Conservation (phyloP, 2,113 vertebrate genomes). For the Pterophyllum scalare region DNA sequence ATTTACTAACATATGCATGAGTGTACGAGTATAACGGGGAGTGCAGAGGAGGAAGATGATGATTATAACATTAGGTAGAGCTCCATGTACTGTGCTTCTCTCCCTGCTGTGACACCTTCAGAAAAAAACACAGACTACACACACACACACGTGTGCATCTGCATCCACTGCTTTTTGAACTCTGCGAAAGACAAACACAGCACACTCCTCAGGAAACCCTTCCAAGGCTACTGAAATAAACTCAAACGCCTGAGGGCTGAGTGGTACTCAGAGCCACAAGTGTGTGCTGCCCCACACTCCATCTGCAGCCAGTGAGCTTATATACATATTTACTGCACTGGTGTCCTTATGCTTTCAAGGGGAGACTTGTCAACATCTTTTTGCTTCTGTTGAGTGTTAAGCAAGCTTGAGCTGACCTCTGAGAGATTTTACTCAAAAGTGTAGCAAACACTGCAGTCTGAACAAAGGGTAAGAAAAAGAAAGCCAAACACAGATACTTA, state of each 20-base stretch:
- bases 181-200: background rate
- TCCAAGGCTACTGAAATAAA: background rate
- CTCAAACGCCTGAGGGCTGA: background rate
- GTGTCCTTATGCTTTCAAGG: background rate
- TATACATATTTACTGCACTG: background rate
- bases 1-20: too few species aligned
- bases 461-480: background rate
- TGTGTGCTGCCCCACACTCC: background rate
- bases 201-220: background rate
- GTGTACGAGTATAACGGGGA: background rate
- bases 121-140: background rate
- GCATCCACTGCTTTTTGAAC: background rate
- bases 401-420: background rate
- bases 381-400: background rate
- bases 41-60: background rate
- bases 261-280: background rate
- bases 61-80: background rate
- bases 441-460: background rate
- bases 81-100: background rate
- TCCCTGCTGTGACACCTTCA: background rate
- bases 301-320: background rate
- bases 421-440: background rate
- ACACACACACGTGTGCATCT: background rate
- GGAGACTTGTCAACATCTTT: conserved; percentile 5
- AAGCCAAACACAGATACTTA: background rate